A percentile compares a stretch with the other conserved stretches of the same genome.
Conservation (phyloP, 2,888 invertebrate species). For the Xestia ashworthii region DNA sequence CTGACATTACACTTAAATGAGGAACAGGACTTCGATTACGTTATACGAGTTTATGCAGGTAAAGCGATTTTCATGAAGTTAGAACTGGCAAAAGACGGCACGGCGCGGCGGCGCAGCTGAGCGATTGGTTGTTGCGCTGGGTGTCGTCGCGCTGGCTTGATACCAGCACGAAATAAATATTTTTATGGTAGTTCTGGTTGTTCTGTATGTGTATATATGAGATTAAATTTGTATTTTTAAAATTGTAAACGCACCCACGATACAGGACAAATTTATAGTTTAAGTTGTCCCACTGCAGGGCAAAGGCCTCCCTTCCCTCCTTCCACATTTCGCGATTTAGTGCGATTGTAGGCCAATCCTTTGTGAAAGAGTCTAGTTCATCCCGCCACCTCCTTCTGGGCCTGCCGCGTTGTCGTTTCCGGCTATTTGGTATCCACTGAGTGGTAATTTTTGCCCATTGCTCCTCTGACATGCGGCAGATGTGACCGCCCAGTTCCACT, state of each 20-base stretch:
- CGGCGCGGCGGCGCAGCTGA: not conserved
- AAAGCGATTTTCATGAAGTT: not conserved
- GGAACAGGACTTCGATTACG: not conserved
- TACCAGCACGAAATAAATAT: not conserved
- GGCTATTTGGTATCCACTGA: no score
- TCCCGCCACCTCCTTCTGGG: no score
- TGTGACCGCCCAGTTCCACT: no score
- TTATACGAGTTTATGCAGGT: not conserved
- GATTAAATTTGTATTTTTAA: not conserved
- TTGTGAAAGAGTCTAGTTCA: no score
- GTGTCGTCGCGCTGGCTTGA: not conserved
- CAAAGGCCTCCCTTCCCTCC: no score
- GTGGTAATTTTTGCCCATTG: no score
- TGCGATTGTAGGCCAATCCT: no score
- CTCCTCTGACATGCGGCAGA: no score
- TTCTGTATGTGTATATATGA: not conserved
- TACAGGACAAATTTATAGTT: not conserved
- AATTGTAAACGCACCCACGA: not conserved
- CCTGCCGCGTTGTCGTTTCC: no score
- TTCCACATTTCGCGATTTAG: no score
- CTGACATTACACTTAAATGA: not conserved
- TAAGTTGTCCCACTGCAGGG: not conserved
- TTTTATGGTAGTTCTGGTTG: not conserved
- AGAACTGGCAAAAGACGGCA: not conserved
- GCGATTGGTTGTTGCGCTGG: not conserved